Evolutionary conservation across 2,888 invertebrate genomes (phyloP), one percentile per base, ranked within the genome.

Genomic region (Tetrapedia diversipes): DNA sequence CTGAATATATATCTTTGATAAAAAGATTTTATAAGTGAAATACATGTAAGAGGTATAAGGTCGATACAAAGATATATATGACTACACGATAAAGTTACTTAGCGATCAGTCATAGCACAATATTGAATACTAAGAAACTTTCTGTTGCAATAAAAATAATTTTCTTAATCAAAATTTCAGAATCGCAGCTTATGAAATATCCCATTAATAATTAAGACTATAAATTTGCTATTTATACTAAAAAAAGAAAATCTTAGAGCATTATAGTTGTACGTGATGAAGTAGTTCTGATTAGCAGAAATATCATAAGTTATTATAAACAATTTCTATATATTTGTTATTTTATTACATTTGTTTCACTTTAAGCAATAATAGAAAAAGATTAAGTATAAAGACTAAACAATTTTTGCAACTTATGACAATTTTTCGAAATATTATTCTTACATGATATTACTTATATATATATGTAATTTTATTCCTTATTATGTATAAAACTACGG

Each of bases 11-110:
- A 39, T 74, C 27, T 82, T 78, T 80, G 87, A 89, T 91, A 91
- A 90, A 91, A 91, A 91, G 88, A 82, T 89, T 90, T 91, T 90
- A 90, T 91, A 88, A 87, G 85, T 90, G 89, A 90, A 89, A 90
- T 91, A 91, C 90, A 91, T 91, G 84, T 88, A 91, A 87, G 54
- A 75, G 89, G 89, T 91, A 91, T 89, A 91, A 91, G 88, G 86
- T 89, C 75, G 88, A 90, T 91, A 91, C 89, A 91, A 91, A 91
- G 88, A 83, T 87, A 90, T n/a, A n/a, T 85, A 82, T 89, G 86
- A 89, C 86, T 91, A 90, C 87, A 90, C 86, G 85, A 87, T 87
- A 88, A 86, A 87, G 83, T 87, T 87, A 88, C 87, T 86, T 82
- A 81, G 85, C 83, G 75, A 86, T 84, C 85, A 81, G 83, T 83